Evolutionary conservation across 1,140 invertebrate species (phyloP).

Genomic region (Plectus sambesii): DNA sequence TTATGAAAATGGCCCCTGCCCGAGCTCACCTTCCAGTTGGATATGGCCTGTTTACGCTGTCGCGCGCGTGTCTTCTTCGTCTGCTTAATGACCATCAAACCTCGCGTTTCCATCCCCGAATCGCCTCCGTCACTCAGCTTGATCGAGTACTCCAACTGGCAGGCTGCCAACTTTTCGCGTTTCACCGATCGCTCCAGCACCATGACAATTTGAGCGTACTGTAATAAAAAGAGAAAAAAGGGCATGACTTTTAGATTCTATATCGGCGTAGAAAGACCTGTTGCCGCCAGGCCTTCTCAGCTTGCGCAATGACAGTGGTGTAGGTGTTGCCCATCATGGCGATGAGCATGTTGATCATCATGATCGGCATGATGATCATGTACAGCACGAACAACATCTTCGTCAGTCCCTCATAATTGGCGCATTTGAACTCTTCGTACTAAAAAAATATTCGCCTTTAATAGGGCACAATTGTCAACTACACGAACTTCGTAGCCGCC

Average conservation of each 20-base stretch:
- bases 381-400: constrained; percentile 91
- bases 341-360: constrained; percentile 55
- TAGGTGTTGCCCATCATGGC: constrained; percentile 56
- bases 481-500: constrained; percentile 74
- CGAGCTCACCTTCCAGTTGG: constrained; percentile 82
- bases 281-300: constrained; percentile 96
- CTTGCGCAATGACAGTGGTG: constrained; percentile 74
- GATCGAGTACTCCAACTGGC: constrained; percentile 86
- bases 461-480: constrained; percentile 7
- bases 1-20: not conserved
- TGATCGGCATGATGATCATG: constrained; percentile 91
- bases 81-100: constrained; percentile 93
- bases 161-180: constrained; percentile 71
- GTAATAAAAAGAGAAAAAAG: constrained; percentile 30
- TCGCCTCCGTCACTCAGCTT: constrained; percentile 64
- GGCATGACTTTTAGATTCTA: constrained; percentile 1
- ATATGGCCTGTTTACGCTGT: constrained; percentile 84
- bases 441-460: constrained; percentile 49
- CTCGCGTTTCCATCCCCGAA: constrained; percentile 53
- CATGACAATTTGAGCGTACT: constrained; percentile 97
- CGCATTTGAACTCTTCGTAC: constrained; percentile 78
- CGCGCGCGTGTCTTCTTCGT: constrained; percentile 88
- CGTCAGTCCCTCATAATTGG: constrained; percentile 74
- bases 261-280: constrained; percentile 56
- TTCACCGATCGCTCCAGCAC: constrained; percentile 81